Evolutionary conservation across 2,888 invertebrate genomes (phyloP), one percentile per base, ranked within the genome.

Genomic region (Cosmia trapezina): DNA sequence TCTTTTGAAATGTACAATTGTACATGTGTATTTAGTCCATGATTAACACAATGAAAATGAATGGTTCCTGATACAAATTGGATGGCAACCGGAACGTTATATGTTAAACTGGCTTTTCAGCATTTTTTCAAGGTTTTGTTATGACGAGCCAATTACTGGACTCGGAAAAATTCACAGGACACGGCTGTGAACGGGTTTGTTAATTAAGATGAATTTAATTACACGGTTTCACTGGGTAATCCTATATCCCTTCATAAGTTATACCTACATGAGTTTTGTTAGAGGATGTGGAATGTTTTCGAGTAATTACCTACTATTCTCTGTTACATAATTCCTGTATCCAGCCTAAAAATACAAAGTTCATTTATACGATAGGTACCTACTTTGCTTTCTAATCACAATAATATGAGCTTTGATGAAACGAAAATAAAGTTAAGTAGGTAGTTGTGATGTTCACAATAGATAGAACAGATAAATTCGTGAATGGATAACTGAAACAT

Each of bases 31-130:
- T 78, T 73, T 59, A 60, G 69, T 62, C 71, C 71, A 70, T 70
- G 75, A 79, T 83, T 70, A 73, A 79, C 76, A 84, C 83, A 88
- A 89, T 90, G 86, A 83, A 85, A 85, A 88, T 84, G 11, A 84
- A 89, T 87, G 83, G 81, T 67, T 73, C 68, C 69, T 75, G 68
- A 62, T 61, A 45, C 49, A 53, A 70, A 78, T 83, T 72, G 77
- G 73, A 76, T 84, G 60, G 82, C 77, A 83, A 81, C 84, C 68
- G 72, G 70, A 61, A 62, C 57, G 56, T 67, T 75, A 73, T 82
- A 59, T 49, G 73, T 74, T 80, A 79, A 82, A 87, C 83, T 87
- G 80, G 79, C 74, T 82, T 81, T 78, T 75, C 66, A 67, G 80
- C 73, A 60, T 57, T 49, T 79, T 76, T 78, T 81, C 81, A 84